Base-by-base conservation (phyloP, 1,140 invertebrate species). In the Ptiloglossa arizonensis region DNA sequence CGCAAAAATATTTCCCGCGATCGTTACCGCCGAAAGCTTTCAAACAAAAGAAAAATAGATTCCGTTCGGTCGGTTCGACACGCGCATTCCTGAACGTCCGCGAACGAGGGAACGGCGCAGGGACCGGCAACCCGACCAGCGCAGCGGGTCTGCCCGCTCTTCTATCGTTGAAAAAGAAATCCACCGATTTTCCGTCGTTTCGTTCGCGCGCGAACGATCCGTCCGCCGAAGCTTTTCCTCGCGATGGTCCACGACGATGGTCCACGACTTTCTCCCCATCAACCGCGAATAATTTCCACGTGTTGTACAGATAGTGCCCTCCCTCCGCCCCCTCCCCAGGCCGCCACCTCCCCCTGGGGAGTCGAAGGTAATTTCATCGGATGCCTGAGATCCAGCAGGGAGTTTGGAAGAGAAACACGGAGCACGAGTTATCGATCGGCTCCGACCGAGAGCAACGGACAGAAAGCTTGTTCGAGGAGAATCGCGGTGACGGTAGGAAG, bases 351-450 rank as follows among this genome's bases (percentile, higher is more conserved):
- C n/a, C n/a, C n/a, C n/a, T n/a, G n/a, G 64, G 52, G 52, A 24
- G 59, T 67, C 64, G 52, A 59, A 67, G 63, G n/a, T 59, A 59
- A 75, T 76, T 68, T 68, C 41, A 57, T 75, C 73, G 73, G 73
- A 24, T 44, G 60, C 48, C 60, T 9, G 71, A 52, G 48, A 32
- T 62, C 69, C 57, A 72, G 57, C 69, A 22, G 29, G 48, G 71
- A 63, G 41, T 66, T 38, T 48, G 62, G 24, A 24, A 74, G 64
- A 67, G 62, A 41, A n/a, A 67, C 32, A 22, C 59, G 71, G 17
- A 1, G 13, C 54, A 44, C 68, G 19, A 32, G 46, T 29, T 66
- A 73, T 74, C 38, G 62, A 73, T 73, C 71, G 19, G 32, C 56
- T 27, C 2, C n/a, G 46, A 11, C 27, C 19, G 70, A 22, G 35